Percentiles rank a stretch among this genome's conserved stretches.
Conservation (phyloP, 2,797 vertebrate species). For the Meda fulgida region DNA sequence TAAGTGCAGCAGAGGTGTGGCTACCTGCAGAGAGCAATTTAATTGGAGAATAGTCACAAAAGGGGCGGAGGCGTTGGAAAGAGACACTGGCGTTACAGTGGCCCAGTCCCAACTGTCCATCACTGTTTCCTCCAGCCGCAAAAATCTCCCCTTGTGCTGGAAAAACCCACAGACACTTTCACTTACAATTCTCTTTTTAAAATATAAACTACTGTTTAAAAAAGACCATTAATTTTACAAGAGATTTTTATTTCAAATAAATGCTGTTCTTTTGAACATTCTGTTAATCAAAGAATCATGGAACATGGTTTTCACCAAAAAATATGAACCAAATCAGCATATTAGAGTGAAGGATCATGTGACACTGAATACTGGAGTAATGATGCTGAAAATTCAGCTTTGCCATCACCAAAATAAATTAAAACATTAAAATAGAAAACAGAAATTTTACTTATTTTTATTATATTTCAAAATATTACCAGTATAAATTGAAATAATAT, state of each 20-base stretch:
- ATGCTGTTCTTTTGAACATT: neutral
- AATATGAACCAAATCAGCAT: neutral
- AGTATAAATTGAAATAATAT: neutral
- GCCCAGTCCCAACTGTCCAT: conserved; percentile 87
- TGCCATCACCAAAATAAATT: neutral
- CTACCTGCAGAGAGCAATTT: conserved; percentile 88
- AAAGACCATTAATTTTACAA: too few relatives aligned
- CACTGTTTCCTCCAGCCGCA: conserved; percentile 84
- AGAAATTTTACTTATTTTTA: neutral
- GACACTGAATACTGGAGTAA: neutral
- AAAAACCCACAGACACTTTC: conserved; percentile 46
- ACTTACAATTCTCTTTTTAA: neutral
- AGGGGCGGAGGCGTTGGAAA: conserved; percentile 82
- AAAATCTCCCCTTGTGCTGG: conserved; percentile 82
- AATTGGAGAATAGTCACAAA: conserved; percentile 79
- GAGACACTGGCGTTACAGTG: conserved; percentile 79
- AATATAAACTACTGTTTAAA: neutral
- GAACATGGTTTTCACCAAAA: neutral
- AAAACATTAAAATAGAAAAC: neutral
- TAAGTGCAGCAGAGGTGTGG: conserved; percentile 87
- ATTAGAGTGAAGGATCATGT: neutral
- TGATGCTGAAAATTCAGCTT: neutral
- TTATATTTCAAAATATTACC: neutral
- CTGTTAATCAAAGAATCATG: neutral
- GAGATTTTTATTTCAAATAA: neutral